Percentiles rank a stretch among this genome's conserved stretches.
phyloP scores from a whole-genome alignment of 2,888 invertebrate species.

The Argyresthia albistria region DNA sequence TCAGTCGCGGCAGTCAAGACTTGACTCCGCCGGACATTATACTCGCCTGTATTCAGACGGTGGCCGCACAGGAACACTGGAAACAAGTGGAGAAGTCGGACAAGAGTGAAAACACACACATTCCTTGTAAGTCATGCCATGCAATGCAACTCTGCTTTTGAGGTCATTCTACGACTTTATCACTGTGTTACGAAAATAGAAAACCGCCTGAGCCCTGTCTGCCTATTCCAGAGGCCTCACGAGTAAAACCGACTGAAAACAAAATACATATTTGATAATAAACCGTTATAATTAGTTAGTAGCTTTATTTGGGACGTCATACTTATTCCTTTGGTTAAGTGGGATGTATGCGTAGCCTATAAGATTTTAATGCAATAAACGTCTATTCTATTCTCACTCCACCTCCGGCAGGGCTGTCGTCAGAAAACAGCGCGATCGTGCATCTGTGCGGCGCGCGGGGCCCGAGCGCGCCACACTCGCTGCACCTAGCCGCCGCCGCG shows the following conservation, averaged over 20 bases:
- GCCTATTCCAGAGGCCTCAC: too few species aligned
- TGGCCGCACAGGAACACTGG: constrained; percentile 64
- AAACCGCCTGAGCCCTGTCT: too few species aligned
- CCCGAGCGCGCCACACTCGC: constrained; percentile 40
- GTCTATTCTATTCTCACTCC: too few species aligned
- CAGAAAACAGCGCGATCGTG: constrained; percentile 55
- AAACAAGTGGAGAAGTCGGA: constrained; percentile 23
- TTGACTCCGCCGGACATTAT: constrained; percentile 81
- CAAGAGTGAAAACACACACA: constrained; percentile 20
- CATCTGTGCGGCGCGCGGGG: constrained; percentile 50
- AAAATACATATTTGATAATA: too few species aligned
- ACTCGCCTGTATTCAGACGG: constrained; percentile 77
- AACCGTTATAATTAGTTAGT: too few species aligned
- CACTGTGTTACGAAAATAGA: too few species aligned
- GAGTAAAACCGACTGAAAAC: too few species aligned
- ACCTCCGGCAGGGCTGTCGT: constrained; percentile 40
- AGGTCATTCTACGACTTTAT: too few species aligned
- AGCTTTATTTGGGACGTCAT: not conserved
- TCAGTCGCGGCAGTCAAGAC: constrained; percentile 80
- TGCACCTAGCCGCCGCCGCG: constrained; percentile 48
- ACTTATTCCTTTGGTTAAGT: not conserved
- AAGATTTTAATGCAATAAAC: too few species aligned
- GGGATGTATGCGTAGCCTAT: too few species aligned
- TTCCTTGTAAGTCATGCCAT: constrained; percentile 42
- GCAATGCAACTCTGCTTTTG: too few species aligned